A percentile compares a stretch with the other conserved stretches of the same genome.
phyloP scores from a whole-genome alignment of 2,797 vertebrate genomes.

The Microhierax caerulescens region DNA sequence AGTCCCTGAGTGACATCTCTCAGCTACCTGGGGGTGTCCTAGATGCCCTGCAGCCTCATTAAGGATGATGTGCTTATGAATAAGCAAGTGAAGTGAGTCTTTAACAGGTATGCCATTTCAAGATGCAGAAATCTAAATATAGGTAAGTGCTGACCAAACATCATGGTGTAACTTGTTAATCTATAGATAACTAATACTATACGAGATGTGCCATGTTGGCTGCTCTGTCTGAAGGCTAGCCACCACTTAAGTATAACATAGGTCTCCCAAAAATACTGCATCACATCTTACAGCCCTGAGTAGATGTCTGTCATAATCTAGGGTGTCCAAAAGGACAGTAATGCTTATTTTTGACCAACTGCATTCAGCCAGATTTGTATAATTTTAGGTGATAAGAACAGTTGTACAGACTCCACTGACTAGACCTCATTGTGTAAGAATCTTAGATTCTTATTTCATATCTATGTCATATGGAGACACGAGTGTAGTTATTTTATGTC shows the following conservation, averaged over 20 bases:
- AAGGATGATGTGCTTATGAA: neutral
- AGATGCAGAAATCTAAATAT: neutral
- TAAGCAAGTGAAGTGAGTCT: neutral
- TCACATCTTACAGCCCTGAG: neutral
- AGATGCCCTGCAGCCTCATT: neutral
- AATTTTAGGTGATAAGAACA: neutral
- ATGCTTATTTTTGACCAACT: neutral
- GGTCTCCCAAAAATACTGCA: neutral
- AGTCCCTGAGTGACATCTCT: neutral
- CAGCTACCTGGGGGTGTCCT: neutral
- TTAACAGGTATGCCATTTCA: neutral
- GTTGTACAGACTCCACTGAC: neutral
- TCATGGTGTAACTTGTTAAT: neutral
- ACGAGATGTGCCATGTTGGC: rapidly evolving
- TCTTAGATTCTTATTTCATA: neutral
- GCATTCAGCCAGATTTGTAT: neutral
- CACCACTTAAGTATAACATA: neutral
- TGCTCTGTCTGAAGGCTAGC: neutral
- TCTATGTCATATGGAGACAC: neutral
- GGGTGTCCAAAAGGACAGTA: neutral
- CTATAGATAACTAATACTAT: rapidly evolving
- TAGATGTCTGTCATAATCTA: rapidly evolving
- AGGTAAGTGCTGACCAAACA: neutral
- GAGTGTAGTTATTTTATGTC: neutral
- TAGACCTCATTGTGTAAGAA: neutral